These are phyloP conservation scores for Recurvirostra avosetta DNA, from an alignment of 2,113 vertebrate species.

Conservation along the genomic window DNA sequence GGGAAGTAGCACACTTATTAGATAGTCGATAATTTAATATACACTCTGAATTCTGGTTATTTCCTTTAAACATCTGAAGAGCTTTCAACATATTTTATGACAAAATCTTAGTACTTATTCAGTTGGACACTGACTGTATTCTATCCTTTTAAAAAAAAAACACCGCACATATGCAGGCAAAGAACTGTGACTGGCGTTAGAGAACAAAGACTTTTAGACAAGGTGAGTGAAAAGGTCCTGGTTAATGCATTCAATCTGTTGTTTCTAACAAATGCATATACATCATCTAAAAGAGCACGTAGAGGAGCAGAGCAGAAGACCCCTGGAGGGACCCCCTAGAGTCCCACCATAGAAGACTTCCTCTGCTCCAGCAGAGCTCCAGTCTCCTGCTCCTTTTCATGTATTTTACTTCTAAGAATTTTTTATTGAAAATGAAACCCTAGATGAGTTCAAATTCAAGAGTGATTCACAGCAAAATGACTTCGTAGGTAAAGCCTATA, in stretches of 20 bases:
- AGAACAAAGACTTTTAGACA: slow-evolving; percentile 16
- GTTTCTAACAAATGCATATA: not conserved
- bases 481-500: not conserved
- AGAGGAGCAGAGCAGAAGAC: not conserved
- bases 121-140: not conserved
- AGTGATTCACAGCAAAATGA: not conserved
- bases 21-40: slow-evolving; percentile 72
- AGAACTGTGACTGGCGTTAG: slow-evolving; percentile 20
- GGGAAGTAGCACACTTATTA: slow-evolving; percentile 72
- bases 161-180: not conserved
- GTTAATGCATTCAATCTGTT: slow-evolving; percentile 12
- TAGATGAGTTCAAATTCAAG: not conserved
- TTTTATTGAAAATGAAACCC: not conserved
- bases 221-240: slow-evolving; percentile 19
- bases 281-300: not conserved
- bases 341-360: not conserved
- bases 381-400: not conserved
- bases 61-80: slow-evolving; percentile 47
- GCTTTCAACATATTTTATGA: slow-evolving; percentile 26
- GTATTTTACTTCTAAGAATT: not conserved
- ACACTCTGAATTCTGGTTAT: slow-evolving; percentile 53
- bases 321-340: not conserved
- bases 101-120: slow-evolving; percentile 17
- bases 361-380: not conserved
- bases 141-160: not conserved